Percentiles rank a stretch among this genome's conserved stretches.
Conservation (phyloP, 2,113 vertebrate genomes). For the Nematolebias whitei region DNA sequence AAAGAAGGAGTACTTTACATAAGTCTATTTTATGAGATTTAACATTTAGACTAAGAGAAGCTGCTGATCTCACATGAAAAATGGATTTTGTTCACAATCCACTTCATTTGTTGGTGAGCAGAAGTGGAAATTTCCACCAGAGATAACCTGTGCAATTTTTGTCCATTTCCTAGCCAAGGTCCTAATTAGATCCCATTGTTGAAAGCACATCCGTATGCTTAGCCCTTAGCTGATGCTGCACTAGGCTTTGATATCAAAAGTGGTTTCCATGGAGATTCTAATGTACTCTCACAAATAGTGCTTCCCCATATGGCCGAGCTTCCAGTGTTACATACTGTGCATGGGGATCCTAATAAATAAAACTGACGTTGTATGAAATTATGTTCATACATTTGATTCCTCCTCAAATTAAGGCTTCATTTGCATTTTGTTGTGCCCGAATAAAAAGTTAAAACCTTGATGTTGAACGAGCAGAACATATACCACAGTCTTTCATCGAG, state of each 20-base stretch:
- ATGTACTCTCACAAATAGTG: constrained; percentile 77
- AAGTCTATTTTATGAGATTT: constrained; percentile 5
- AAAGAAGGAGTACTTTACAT: constrained; percentile 22
- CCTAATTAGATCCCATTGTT: constrained; percentile 79
- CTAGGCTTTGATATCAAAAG: constrained; percentile 79
- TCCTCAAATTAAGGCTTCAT: constrained; percentile 11
- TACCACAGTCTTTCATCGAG: constrained; percentile 47
- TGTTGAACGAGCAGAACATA: constrained; percentile 59
- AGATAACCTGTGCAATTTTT: constrained; percentile 60
- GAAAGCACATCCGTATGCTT: constrained; percentile 70
- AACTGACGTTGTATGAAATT: constrained; percentile 12
- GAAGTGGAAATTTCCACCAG: constrained; percentile 58
- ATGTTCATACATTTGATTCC: neutral
- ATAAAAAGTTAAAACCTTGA: constrained; percentile 55
- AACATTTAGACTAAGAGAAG: constrained; percentile 13
- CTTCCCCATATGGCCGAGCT: constrained; percentile 66
- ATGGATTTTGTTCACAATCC: constrained; percentile 8
- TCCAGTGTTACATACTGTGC: constrained; percentile 36
- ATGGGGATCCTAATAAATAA: constrained; percentile 9
- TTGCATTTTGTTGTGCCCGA: constrained; percentile 18
- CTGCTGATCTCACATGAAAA: constrained; percentile 18
- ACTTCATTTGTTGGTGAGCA: constrained; percentile 17
- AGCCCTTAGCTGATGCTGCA: constrained; percentile 78
- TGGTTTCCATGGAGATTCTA: constrained; percentile 84
- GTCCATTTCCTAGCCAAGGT: constrained; percentile 68